Evolutionary conservation across 2,113 vertebrate species (phyloP), one percentile per base, ranked within the genome.

Genomic region (Miniopterus natalensis): DNA sequence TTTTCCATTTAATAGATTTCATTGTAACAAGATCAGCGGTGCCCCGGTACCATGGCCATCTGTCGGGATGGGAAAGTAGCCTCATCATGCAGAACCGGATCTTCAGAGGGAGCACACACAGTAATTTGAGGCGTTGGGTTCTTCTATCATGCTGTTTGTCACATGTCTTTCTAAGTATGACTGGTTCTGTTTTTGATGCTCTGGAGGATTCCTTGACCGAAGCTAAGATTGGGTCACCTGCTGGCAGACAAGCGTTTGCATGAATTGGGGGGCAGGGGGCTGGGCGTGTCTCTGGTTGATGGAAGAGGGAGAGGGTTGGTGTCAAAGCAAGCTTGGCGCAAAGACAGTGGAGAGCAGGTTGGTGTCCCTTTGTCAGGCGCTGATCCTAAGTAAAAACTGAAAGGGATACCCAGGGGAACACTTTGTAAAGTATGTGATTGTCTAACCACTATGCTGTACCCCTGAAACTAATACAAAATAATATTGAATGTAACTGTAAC

Each of bases 1-100:
- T 40, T 97, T 95, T 84, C 92, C 81, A 96, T 75, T 88, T 81
- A 90, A 92, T 92, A 90, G 77, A 89, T 92, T 85, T 95, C 78
- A 42, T 27, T 83, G 68, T 91, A 71, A 95, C 91, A 94, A 95
- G 95, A 95, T 91, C 84, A 95, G 74, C 29, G 25, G 31, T 79
- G 53, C 40, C 79, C 29, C n/a, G n/a, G 70, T 78, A 47, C 73
- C 25, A 3, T 14, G 73, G 53, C 94, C 92, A 95, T 91, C 95
- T 95, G 94, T 90, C n/a, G 57, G 79, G 65, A 70, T 40, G 20
- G 59, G 55, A 68, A 85, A 66, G 51, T 45, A 59, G 73, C n/a
- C 73, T 95, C 59, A 42, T 83, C 81, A 66, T 15, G 65, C 49
- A 68, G 88, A 94, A 53, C 80, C 29, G 73, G 63, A 45, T 91